A percentile compares a stretch with the other conserved stretches of the same genome.
phyloP scores from a whole-genome alignment of 1,140 invertebrate species.

The Meloidogyne hapla region DNA sequence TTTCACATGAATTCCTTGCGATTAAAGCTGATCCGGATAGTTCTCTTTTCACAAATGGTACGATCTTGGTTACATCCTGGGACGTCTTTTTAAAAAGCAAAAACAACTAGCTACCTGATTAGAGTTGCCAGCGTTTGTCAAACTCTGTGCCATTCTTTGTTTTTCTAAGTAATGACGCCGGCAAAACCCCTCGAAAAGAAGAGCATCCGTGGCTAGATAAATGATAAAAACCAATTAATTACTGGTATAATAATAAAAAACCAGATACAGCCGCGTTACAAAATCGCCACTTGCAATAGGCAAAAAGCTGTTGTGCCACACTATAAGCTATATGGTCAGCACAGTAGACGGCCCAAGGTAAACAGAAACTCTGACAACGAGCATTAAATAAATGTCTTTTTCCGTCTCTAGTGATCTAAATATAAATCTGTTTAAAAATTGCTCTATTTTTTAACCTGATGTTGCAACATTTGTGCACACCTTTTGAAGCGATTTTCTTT shows the following conservation, averaged over 20 bases:
- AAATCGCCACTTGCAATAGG: conserved; percentile 30
- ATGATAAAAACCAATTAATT: too few species aligned
- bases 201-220: conserved; percentile 11
- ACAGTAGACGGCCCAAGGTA: conserved; percentile 39
- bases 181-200: conserved; percentile 45
- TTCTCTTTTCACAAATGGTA: neutral
- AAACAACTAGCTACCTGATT: neutral
- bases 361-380: conserved; percentile 39
- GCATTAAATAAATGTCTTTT: conserved; percentile 4
- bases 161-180: conserved; percentile 35
- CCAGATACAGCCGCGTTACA: conserved; percentile 33
- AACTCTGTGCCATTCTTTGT: neutral
- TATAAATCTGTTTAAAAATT: neutral
- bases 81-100: neutral
- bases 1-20: neutral
- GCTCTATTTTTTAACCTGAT: neutral
- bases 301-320: conserved; percentile 43
- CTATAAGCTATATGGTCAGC: conserved; percentile 44
- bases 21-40: neutral
- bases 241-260: too few species aligned
- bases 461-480: conserved; percentile 10
- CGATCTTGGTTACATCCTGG: neutral
- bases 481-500: conserved; percentile 7
- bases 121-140: neutral
- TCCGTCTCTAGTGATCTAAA: conserved; percentile 3